Conservation (phyloP, 1,140 invertebrate species). For the Saccostrea glomerata region DNA sequence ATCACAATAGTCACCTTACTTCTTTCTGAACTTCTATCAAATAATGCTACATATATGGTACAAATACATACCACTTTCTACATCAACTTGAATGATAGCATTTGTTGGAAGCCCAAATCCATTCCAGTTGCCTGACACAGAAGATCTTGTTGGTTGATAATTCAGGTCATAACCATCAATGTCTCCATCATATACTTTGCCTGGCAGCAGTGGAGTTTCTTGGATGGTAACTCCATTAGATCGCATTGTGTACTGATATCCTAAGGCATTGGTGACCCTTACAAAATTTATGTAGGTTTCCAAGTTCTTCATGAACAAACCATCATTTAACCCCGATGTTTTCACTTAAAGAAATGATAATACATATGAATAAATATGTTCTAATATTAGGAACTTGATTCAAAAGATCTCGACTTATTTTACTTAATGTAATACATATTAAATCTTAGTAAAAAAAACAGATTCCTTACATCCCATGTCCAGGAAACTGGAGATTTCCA, state of each 20-base stretch:
- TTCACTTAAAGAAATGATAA: constrained; percentile 53
- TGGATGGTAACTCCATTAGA: constrained; percentile 69
- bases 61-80: constrained; percentile 45
- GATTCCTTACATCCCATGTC: constrained; percentile 56
- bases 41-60: too few species aligned
- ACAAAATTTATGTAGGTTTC: constrained; percentile 66
- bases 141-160: constrained; percentile 47
- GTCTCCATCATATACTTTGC: constrained; percentile 64
- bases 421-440: too few species aligned
- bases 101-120: constrained; percentile 58
- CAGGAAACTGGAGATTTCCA: constrained; percentile 50
- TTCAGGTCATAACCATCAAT: constrained; percentile 64
- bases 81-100: constrained; percentile 48
- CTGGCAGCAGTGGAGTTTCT: constrained; percentile 65
- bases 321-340: constrained; percentile 63
- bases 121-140: constrained; percentile 64
- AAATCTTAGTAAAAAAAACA: too few species aligned
- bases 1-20: too few species aligned
- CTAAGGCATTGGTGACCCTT: constrained; percentile 63
- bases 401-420: too few species aligned
- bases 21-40: too few species aligned
- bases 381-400: too few species aligned
- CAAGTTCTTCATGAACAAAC: constrained; percentile 57
- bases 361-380: too few species aligned
- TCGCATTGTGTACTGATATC: constrained; percentile 58